phyloP scores from a whole-genome alignment of 1,140 invertebrate genomes.

The Aphis craccivora region DNA sequence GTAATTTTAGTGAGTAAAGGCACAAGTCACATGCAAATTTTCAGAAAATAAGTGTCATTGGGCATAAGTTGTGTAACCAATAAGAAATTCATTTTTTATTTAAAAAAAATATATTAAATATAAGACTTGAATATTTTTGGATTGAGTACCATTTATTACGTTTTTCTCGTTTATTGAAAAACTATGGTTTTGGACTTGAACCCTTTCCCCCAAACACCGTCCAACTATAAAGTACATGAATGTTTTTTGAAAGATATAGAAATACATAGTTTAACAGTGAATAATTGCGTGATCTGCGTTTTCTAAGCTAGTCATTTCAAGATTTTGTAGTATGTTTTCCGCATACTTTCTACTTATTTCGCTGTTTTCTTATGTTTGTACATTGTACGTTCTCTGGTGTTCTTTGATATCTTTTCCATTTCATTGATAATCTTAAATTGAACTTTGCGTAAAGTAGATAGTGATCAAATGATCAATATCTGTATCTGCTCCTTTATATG shows the following conservation, averaged over 20 bases:
- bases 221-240: not conserved
- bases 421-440: conserved; percentile 40
- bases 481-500: conserved; percentile 56
- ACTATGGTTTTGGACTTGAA: too few relatives aligned
- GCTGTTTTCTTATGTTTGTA: conserved; percentile 28
- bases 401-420: conserved; percentile 7
- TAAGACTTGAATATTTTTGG: too few relatives aligned
- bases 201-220: too few relatives aligned
- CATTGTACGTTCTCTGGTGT: conserved; percentile 3
- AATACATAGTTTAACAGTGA: not conserved
- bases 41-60: too few relatives aligned
- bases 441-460: conserved; percentile 57
- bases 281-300: not conserved
- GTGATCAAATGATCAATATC: conserved; percentile 59
- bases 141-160: too few relatives aligned
- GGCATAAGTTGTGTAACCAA: too few relatives aligned
- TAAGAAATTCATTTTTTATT: too few relatives aligned
- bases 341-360: conserved; percentile 30
- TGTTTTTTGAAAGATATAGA: not conserved
- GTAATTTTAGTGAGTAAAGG: too few relatives aligned
- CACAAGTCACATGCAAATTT: too few relatives aligned
- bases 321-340: not conserved
- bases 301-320: too few relatives aligned
- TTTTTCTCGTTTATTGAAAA: too few relatives aligned
- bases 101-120: too few relatives aligned